Conservation (phyloP, 1,140 invertebrate species). For the Eubasilissa regina region DNA sequence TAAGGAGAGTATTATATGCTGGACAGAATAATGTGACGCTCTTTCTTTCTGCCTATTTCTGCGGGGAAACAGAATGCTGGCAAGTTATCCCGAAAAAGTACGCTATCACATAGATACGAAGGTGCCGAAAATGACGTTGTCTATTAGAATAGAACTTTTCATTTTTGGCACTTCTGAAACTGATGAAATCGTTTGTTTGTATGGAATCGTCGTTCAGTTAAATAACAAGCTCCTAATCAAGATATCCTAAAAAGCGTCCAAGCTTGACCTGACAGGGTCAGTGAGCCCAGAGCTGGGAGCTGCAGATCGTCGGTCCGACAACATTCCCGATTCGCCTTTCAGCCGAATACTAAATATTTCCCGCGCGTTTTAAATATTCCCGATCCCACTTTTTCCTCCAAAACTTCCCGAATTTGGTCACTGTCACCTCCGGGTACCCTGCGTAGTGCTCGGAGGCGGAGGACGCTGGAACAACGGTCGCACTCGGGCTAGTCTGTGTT, state of each 20-base stretch:
- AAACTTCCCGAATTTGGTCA: constrained; percentile 8
- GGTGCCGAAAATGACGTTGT: too few species aligned
- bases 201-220: too few species aligned
- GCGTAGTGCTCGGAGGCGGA: not conserved
- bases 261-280: not conserved
- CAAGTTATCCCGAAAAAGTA: too few species aligned
- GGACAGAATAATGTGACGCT: too few species aligned
- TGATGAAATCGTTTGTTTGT: too few species aligned
- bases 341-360: not conserved
- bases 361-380: constrained; percentile 2
- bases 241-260: not conserved
- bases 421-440: not conserved
- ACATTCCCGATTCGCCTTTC: not conserved
- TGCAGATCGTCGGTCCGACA: not conserved
- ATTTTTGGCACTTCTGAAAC: too few species aligned
- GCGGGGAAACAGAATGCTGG: too few species aligned
- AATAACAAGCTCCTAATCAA: not conserved
- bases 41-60: too few species aligned
- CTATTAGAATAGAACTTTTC: too few species aligned
- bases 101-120: too few species aligned
- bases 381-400: constrained; percentile 10
- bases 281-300: too few species aligned
- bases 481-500: not conserved
- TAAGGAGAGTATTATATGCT: too few species aligned
- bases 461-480: not conserved